phyloP scores from a whole-genome alignment of 2,113 vertebrate species.

The Oreocharis arfaki region DNA sequence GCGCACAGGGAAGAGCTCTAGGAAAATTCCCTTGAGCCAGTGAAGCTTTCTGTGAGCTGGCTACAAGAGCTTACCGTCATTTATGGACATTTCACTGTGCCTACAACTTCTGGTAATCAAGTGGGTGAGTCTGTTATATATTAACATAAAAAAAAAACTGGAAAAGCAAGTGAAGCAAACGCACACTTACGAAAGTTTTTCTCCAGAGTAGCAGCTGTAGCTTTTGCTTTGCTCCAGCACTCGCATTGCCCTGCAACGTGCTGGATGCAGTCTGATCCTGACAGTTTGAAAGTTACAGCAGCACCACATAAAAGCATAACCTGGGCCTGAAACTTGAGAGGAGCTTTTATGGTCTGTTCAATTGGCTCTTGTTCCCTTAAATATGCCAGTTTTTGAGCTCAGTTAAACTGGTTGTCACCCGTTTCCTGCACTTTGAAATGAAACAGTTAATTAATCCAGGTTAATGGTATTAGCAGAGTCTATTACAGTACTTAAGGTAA shows the following conservation, averaged over 20 bases:
- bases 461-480: not conserved
- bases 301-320: not conserved
- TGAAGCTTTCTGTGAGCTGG: not conserved
- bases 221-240: not conserved
- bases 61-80: not conserved
- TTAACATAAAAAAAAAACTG: too few relatives aligned
- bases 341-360: not conserved
- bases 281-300: not conserved
- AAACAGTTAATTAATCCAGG: not conserved
- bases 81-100: not conserved
- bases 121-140: not conserved
- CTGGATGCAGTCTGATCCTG: not conserved
- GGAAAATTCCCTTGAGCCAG: not conserved
- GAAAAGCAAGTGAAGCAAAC: not conserved
- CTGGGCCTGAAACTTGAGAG: not conserved
- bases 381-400: not conserved
- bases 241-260: accelerated
- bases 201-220: not conserved
- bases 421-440: not conserved
- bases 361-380: not conserved
- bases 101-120: not conserved
- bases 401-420: not conserved
- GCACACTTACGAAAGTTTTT: not conserved
- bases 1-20: not conserved
- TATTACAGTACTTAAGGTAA: not conserved